Evolutionary conservation across 1,140 invertebrate genomes (phyloP).

Genomic region (Cardiocondyla obscurior): DNA sequence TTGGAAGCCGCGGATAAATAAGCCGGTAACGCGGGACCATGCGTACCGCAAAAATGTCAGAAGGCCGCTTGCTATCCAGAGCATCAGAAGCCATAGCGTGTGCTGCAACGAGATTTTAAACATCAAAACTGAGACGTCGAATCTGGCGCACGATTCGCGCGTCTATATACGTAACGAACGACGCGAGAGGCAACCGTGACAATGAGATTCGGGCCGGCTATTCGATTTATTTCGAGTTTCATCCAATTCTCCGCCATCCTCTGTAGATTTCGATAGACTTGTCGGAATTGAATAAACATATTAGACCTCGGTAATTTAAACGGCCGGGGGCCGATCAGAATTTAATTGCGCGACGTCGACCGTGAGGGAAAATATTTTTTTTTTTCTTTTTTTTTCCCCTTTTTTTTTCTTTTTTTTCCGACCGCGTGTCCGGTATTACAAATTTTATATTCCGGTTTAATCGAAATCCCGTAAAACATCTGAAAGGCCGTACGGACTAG

Average conservation of each 20-base stretch:
- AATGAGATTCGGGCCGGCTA: background rate
- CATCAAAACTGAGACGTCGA: constrained; percentile 2
- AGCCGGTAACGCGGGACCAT: constrained; percentile 57
- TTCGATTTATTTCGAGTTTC: constrained; percentile 18
- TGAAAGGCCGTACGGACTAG: background rate
- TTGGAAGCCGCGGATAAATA: constrained; percentile 64
- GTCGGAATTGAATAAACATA: constrained; percentile 5
- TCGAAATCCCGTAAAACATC: constrained; percentile 2
- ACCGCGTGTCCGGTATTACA: background rate
- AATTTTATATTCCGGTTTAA: constrained; percentile 2
- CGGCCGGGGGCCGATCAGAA: background rate
- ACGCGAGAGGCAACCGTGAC: background rate
- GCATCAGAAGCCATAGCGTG: background rate
- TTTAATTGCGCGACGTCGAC: constrained; percentile 24
- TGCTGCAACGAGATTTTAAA: constrained; percentile 52
- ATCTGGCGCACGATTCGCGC: too few species aligned
- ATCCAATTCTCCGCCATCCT: constrained; percentile 2
- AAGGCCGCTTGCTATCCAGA: constrained; percentile 29
- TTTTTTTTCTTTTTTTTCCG: constrained; percentile 9
- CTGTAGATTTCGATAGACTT: constrained; percentile 11
- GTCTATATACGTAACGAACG: background rate
- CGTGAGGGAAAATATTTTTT: background rate
- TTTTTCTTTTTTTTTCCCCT: constrained; percentile 7
- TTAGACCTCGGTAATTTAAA: constrained; percentile 2
- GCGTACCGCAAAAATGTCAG: constrained; percentile 13